Evolutionary conservation across 2,113 vertebrate genomes (phyloP), one percentile per base, ranked within the genome.

Genomic region (Microtus richardsoni): DNA sequence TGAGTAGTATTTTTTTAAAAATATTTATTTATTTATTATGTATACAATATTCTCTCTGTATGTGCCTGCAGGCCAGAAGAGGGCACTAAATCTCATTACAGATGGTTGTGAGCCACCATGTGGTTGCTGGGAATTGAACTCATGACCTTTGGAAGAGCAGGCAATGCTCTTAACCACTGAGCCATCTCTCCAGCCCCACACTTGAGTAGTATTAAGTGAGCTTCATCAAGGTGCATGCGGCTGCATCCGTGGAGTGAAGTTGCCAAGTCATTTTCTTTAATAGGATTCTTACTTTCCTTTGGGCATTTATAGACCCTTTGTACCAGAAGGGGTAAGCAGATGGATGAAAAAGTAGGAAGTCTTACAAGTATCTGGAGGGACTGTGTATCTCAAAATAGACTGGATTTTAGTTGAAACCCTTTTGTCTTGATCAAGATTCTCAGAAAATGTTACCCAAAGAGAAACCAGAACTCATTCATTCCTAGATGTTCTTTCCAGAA

Each of bases 351-450:
- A 87, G 28, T 47, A 86, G 47, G 79, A 79, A 83, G 66, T 70
- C 33, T 85, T 39, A 66, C 30, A 85, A 47, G 49, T 94, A 77
- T 93, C 88, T 94, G 28, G 71, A 60, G 62, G 28, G 84, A 88
- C 58, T 39, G 4, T 91, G 49, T 74, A 8, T 77, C 44, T 89
- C 85, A 88, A 79, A 85, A 91, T 85, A 52, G 41, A 10, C 83
- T 79, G 12, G 7, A 78, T 73, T 95, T 80, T 91, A 91, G 26
- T 60, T 89, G 54, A 89, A 89, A 94, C 91, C 66, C n/a, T 95
- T 87, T 41, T 77, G 82, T 64, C 28, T 68, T 70, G 28, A n/a
- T 24, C 64, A 60, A 52, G 60, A 92, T 88, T 92, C 70, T 30
- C 88, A 94, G 77, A 95, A 36, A 95, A 90, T 54, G 80, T 49